phyloP scores from a whole-genome alignment of 2,113 vertebrate genomes.

The Geococcyx californianus region DNA sequence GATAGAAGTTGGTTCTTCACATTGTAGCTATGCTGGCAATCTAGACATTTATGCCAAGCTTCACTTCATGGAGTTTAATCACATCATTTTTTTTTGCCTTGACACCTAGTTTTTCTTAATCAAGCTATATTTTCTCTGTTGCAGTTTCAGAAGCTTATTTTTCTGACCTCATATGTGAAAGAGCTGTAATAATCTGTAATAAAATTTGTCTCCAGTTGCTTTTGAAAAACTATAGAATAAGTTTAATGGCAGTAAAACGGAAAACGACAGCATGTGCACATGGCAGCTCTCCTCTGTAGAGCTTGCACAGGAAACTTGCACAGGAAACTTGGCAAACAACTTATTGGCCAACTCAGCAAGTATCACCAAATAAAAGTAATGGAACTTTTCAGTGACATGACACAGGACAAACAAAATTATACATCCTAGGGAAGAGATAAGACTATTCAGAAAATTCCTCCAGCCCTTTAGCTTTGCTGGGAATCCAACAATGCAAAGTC shows the following conservation, averaged over 20 bases:
- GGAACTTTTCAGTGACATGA: not conserved
- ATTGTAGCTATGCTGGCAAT: not conserved
- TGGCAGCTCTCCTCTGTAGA: rapidly evolving
- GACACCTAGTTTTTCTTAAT: not conserved
- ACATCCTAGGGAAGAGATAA: not conserved
- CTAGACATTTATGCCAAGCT: not conserved
- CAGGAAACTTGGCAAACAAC: not conserved
- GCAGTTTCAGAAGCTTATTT: not conserved
- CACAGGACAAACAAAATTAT: not conserved
- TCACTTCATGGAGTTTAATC: rapidly evolving
- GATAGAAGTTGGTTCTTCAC: not conserved
- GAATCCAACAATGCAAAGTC: not conserved
- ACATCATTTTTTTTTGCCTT: too few relatives aligned
- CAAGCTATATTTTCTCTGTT: not conserved
- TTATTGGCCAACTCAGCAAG: not conserved
- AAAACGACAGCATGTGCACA: rapidly evolving
- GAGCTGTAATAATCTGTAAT: not conserved
- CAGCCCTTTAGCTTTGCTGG: not conserved
- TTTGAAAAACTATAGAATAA: not conserved
- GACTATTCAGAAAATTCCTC: not conserved
- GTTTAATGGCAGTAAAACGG: not conserved
- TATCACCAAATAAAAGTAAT: not conserved
- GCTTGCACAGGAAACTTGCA: too few relatives aligned
- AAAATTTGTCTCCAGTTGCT: not conserved
- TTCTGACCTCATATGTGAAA: not conserved